phyloP scores from a whole-genome alignment of 92 coral and sea anemone genomes.

The Paramuricea clavata region DNA sequence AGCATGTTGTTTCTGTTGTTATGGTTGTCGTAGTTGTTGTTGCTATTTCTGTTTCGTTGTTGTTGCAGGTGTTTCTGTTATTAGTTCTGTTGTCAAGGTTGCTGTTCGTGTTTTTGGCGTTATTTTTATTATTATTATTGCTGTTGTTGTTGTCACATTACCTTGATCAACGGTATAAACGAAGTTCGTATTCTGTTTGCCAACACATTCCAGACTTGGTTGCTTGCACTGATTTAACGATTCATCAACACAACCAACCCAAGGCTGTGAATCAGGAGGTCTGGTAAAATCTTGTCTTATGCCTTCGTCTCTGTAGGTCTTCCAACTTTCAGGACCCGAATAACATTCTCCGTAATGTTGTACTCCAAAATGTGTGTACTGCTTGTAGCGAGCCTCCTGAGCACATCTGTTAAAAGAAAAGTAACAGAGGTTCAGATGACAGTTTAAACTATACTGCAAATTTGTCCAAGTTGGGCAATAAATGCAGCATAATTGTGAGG shows the following conservation, averaged over 20 bases:
- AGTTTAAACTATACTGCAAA: neutral
- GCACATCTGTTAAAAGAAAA: conserved; percentile 75
- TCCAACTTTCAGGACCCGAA: conserved; percentile 89
- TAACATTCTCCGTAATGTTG: conserved; percentile 94
- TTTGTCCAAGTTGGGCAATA: too few relatives aligned
- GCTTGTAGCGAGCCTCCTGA: conserved; percentile 77
- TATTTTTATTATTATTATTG: too few relatives aligned
- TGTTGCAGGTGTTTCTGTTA: too few relatives aligned
- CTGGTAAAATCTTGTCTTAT: conserved; percentile 84
- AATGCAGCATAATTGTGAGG: too few relatives aligned
- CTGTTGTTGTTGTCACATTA: conserved; percentile 46
- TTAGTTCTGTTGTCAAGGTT: too few relatives aligned
- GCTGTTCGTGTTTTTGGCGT: neutral
- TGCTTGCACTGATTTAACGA: conserved; percentile 76
- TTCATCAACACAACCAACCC: conserved; percentile 90
- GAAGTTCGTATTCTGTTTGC: conserved; percentile 94
- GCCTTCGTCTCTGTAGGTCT: conserved; percentile 89
- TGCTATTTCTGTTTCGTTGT: too few relatives aligned
- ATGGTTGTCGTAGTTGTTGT: neutral
- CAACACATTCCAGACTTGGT: conserved; percentile 78
- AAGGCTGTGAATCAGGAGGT: conserved; percentile 92
- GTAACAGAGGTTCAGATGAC: neutral
- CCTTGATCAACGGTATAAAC: conserved; percentile 88
- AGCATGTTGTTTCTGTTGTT: too few relatives aligned
- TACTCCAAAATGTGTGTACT: conserved; percentile 94